Base-by-base conservation (phyloP, 2,888 invertebrate genomes). In the Ernsta delagoae region DNA sequence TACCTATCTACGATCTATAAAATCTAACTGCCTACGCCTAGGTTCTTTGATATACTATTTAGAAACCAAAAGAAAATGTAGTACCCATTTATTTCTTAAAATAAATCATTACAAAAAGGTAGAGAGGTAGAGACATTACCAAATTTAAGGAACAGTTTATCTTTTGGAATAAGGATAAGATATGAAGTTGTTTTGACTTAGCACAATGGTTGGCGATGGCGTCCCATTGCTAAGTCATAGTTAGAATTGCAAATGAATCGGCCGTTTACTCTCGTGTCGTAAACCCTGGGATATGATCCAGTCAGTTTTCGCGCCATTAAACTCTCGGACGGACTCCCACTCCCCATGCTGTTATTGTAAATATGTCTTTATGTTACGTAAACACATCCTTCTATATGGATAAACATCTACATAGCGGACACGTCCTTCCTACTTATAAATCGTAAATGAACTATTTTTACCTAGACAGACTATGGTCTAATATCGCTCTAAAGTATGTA, bases 221-320 rank as follows among this genome's bases (percentile, higher is more conserved):
- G 82, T 81, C 80, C 83, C 82, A 82, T 82, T 79, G 78, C 84
- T 83, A 84, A 87, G 82, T 84, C 86, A 82, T 82, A 87, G 87
- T 92, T 92, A 89, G 93, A 92, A 92, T 93, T 93, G 93, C 92
- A 93, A 92, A 93, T 93, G 93, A 93, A 92, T 91, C 91, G 90
- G 87, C 88, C 89, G 86, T 92, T 92, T 90, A 87, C 90, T 88
- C 83, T 80, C 85, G 86, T 81, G 87, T 91, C 92, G 92, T 93
- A 92, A 93, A 93, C 81, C 78, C 84, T 79, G 88, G 90, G 89
- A 92, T 92, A 92, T 92, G 92, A 92, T 92, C 90, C 92, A 89
- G 93, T 91, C 90, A 91, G 88, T 93, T 92, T 89, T 92, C 93
- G 89, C 92, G 78, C 92, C 93, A 93, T 93, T 93, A 92, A 93